Evolutionary conservation across 2,888 invertebrate genomes (phyloP).

Genomic region (Drosophila nr. medialis): DNA sequence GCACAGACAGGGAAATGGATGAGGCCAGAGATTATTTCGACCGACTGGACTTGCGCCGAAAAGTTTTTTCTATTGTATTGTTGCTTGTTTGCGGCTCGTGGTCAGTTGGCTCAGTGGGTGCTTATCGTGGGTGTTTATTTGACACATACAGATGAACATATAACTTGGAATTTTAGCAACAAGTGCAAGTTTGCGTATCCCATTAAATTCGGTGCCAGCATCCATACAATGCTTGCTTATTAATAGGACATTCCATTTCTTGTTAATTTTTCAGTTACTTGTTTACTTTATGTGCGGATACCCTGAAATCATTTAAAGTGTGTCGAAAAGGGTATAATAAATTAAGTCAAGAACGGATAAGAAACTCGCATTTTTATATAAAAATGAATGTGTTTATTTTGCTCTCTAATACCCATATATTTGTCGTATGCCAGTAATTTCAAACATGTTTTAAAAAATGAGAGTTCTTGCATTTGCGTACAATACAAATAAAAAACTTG

Average conservation of each 20-base stretch:
- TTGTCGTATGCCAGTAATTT: not conserved
- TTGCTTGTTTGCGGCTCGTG: conserved; percentile 25
- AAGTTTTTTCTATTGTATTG: not conserved
- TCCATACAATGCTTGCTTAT: conserved; percentile 62
- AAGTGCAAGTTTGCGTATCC: conserved; percentile 73
- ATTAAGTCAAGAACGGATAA: not conserved
- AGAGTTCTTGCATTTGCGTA: not conserved
- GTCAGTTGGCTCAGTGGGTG: conserved; percentile 2
- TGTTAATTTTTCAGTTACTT: conserved; percentile 39
- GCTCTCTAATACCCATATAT: not conserved
- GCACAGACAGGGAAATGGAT: conserved; percentile 18
- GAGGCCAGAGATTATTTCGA: conserved; percentile 8
- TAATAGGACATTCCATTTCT: conserved; percentile 55
- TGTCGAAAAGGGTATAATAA: not conserved
- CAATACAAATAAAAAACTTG: not conserved
- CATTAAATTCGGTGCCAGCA: conserved; percentile 49
- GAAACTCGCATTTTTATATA: not conserved
- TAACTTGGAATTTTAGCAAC: conserved; percentile 38
- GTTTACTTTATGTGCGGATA: not conserved
- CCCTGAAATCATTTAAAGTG: not conserved
- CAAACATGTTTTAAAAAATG: not conserved
- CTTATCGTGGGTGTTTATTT: conserved; percentile 1
- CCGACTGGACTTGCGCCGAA: conserved; percentile 18
- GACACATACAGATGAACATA: not conserved
- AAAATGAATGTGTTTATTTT: not conserved